phyloP scores from a whole-genome alignment of 2,113 vertebrate genomes.

The Suncus etruscus region DNA sequence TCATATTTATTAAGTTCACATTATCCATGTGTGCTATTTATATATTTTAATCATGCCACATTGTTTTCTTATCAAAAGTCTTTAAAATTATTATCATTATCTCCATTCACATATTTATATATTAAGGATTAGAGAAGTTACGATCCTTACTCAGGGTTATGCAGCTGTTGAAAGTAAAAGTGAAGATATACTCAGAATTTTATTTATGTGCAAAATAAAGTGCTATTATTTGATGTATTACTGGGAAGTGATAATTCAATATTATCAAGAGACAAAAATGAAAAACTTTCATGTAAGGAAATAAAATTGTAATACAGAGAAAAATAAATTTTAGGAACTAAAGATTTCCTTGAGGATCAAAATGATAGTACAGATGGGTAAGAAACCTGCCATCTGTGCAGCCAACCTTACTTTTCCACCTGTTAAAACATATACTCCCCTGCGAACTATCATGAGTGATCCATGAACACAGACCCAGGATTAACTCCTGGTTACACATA shows the following conservation, averaged over 20 bases:
- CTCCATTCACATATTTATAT: constrained; percentile 33
- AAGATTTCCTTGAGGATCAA: neutral
- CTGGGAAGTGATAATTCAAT: neutral
- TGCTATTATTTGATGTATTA: neutral
- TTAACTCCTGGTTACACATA: no score
- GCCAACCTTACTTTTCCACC: no score
- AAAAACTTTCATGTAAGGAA: constrained; percentile 1
- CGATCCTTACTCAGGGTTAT: neutral
- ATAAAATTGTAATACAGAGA: neutral
- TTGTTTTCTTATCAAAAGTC: constrained; percentile 45
- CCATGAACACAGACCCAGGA: no score
- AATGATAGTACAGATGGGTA: no score
- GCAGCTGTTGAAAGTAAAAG: constrained; percentile 23
- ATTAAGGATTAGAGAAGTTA: constrained; percentile 54
- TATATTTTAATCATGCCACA: constrained; percentile 42
- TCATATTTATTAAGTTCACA: neutral
- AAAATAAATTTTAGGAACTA: neutral
- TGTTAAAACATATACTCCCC: no score
- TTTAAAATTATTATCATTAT: constrained; percentile 17
- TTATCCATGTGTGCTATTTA: neutral
- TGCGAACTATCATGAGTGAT: no score
- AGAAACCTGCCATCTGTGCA: no score
- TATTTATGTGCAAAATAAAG: constrained; percentile 19
- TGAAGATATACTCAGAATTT: constrained; percentile 50
- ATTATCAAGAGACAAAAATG: neutral